Base-by-base conservation (phyloP, 2,113 vertebrate genomes). In the Seriola rivoliana region DNA sequence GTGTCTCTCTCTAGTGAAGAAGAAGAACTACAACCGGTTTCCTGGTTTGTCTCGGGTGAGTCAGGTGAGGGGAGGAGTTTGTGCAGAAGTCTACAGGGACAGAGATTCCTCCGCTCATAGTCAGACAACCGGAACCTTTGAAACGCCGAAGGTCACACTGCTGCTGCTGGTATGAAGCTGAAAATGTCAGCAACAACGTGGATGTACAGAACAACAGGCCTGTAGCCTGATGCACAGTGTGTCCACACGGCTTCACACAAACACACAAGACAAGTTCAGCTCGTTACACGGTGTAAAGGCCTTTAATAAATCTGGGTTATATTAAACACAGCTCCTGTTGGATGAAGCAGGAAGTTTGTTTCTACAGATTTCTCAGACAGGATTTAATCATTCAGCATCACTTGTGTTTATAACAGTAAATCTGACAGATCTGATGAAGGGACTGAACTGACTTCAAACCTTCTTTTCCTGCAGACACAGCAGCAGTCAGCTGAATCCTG, bases 101-200 rank as follows among this genome's bases (percentile, higher is more conserved):
- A n/a, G n/a, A n/a, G n/a, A n/a, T n/a, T n/a, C n/a, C n/a, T n/a
- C n/a, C n/a, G n/a, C n/a, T n/a, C n/a, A n/a, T n/a, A n/a, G n/a
- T n/a, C n/a, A n/a, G n/a, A n/a, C n/a, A n/a, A n/a, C n/a, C n/a
- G n/a, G n/a, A n/a, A n/a, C n/a, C n/a, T n/a, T n/a, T n/a, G n/a
- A n/a, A n/a, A n/a, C n/a, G n/a, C n/a, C 0, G 10, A 25, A 82
- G 85, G 80, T 86, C 75, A 79, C 42, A 3, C n/a, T 23, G 38
- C 70, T 29, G 69, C 8, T 11, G 14, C 48, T 42, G 38, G 14
- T 64, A n/a, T 64, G 38, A 74, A 58, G 64, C 76, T 50, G 14
- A 13, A 11, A 65, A 23, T 21, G 48, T 38, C 80, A 50, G 73
- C 67, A 40, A 52, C 19, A n/a, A n/a, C 21, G 57, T n/a, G 21